Evolutionary conservation across 2,888 invertebrate genomes (phyloP), one percentile per base, ranked within the genome.

Genomic region (Scotopteryx bipunctaria): DNA sequence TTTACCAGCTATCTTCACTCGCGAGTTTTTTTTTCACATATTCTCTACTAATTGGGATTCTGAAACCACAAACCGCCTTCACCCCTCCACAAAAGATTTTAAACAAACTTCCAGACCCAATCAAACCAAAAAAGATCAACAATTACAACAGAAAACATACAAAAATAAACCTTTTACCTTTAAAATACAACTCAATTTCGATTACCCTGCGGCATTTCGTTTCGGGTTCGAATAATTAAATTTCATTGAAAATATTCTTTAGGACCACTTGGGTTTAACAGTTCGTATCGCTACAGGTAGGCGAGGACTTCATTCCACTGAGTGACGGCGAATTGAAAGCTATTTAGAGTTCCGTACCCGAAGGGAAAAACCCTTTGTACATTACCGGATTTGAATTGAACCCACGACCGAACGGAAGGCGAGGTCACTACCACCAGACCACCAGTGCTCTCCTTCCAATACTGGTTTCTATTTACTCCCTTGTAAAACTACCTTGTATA

Each of bases 161-260:
- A 32, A 46, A 45, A 32, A 33, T 37, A 43, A 43, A 42, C 46
- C 47, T 32, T 41, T 45, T 19, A 4, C 23, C 8, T 9, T 33
- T 21, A 23, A n/a, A 37, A 32, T 43, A 43, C 11, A 33, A 41
- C 45, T 45, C 9, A 36, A 37, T 47, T 42, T 38, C 8, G 27
- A 32, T 32, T 19, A 8, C 19, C 19, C n/a, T 11, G 36, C 52
- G 42, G n/a, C n/a, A 51, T 45, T 35, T 25, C 8, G 8, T 45
- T 50, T 35, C 60, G 59, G 60, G 64, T 59, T 57, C 31, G 41
- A 60, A 69, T 66, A 63, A 67, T 64, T 63, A 63, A 41, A 50
- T 55, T 64, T 56, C 36, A 58, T 64, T 63, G 63, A 51, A 66
- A 66, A 63, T 66, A 59, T 65, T 64, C 54, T 53, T 59, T 46